Conservation (phyloP, 1,140 invertebrate species). For the Phymorhynchus buccinoides region DNA sequence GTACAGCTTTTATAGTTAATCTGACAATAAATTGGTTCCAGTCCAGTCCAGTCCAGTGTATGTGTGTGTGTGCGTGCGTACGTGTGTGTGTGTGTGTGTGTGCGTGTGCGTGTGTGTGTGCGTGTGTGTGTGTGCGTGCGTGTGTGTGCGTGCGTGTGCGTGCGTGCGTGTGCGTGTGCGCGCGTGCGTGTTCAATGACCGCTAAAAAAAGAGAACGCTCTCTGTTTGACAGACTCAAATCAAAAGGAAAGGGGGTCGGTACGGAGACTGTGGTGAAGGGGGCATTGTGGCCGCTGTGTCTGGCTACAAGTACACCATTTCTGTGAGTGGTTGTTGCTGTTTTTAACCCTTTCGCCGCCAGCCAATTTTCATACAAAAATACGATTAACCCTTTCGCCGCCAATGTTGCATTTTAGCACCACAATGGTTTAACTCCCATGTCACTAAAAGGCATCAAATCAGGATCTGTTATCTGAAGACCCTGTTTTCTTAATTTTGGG, state of each 20-base stretch:
- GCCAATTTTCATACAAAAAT: no score
- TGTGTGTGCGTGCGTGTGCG: background rate
- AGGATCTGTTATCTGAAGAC: no score
- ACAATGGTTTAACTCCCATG: no score
- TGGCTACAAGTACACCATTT: background rate
- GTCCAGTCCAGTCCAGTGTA: no score
- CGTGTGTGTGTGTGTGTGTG: conserved; percentile 4
- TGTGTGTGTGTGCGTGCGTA: conserved; percentile 6
- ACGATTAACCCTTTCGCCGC: no score
- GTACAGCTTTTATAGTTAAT: no score
- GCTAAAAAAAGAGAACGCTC: background rate
- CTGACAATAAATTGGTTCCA: no score
- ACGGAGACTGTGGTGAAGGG: background rate
- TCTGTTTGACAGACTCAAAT: background rate
- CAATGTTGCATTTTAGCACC: no score
- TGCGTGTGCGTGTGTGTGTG: background rate
- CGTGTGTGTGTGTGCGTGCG: background rate
- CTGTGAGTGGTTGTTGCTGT: no score
- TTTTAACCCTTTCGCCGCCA: no score
- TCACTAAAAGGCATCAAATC: no score
- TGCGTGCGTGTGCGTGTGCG: background rate
- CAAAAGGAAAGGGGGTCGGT: background rate
- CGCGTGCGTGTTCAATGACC: background rate
- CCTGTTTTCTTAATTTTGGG: no score
- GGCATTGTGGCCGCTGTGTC: background rate